phyloP scores from a whole-genome alignment of 2,113 vertebrate genomes.

The Lophius piscatorius region DNA sequence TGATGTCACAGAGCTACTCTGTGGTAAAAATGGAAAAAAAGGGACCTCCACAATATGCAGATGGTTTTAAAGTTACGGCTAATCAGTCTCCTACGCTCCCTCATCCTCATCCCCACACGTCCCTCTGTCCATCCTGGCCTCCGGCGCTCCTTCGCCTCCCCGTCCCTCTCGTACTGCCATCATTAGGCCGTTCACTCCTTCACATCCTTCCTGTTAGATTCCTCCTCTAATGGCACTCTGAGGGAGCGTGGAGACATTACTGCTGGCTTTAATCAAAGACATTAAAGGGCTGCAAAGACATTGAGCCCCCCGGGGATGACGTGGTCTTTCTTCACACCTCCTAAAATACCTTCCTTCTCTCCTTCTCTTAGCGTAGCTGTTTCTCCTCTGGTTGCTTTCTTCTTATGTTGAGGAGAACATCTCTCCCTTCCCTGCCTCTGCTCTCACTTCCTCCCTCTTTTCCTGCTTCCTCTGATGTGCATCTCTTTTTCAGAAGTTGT shows the following conservation, averaged over 20 bases:
- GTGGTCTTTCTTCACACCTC: slow-evolving; percentile 64
- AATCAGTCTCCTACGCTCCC: slow-evolving; percentile 13
- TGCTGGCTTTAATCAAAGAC: slow-evolving; percentile 79
- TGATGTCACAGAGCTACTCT: too few relatives aligned
- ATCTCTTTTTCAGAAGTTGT: background rate
- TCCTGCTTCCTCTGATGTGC: slow-evolving; percentile 8
- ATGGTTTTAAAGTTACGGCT: too few relatives aligned
- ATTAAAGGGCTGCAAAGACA: slow-evolving; percentile 73
- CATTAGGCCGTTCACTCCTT: slow-evolving; percentile 36
- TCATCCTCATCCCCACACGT: slow-evolving; percentile 38
- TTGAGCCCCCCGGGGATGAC: slow-evolving; percentile 56
- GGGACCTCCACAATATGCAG: too few relatives aligned
- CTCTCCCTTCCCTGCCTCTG: background rate
- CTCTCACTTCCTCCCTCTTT: slow-evolving; percentile 13
- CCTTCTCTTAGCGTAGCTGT: slow-evolving; percentile 12
- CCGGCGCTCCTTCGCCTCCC: slow-evolving; percentile 30
- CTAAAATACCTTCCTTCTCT: slow-evolving; percentile 49
- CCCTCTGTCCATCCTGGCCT: slow-evolving; percentile 32
- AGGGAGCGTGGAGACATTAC: slow-evolving; percentile 65
- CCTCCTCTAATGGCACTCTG: slow-evolving; percentile 66
- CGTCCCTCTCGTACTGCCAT: slow-evolving; percentile 18
- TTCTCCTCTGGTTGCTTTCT: slow-evolving; percentile 31
- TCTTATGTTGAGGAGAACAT: slow-evolving; percentile 16
- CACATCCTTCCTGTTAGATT: slow-evolving; percentile 45
- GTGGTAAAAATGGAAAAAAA: too few relatives aligned